A percentile compares a stretch with the other conserved stretches of the same genome.
Evolutionary conservation across 1,140 invertebrate genomes (phyloP).

Genomic region (Neotoxoptera formosana): DNA sequence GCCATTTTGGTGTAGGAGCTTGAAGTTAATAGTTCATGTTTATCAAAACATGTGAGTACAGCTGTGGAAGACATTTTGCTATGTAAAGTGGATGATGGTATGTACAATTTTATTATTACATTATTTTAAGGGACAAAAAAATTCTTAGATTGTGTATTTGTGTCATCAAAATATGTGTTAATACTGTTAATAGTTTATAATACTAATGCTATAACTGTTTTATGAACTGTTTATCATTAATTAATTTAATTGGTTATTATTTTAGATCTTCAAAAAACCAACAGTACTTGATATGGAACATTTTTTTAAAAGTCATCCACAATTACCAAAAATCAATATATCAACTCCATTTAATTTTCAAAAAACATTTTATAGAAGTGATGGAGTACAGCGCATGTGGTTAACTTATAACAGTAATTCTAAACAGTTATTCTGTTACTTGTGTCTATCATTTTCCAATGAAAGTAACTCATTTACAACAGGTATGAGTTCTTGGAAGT

Average conservation of each 20-base stretch:
- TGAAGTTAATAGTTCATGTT: too few relatives aligned
- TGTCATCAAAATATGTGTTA: too few relatives aligned
- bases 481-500: neutral
- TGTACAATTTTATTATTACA: too few relatives aligned
- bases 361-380: neutral
- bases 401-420: neutral
- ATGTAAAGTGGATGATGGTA: too few relatives aligned
- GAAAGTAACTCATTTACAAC: neutral
- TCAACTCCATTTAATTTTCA: slow-evolving; percentile 8
- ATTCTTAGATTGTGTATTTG: too few relatives aligned
- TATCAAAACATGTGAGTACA: too few relatives aligned
- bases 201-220: too few relatives aligned
- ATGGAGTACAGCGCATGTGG: slow-evolving; percentile 1
- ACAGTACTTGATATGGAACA: neutral
- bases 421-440: neutral
- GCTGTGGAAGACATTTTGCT: too few relatives aligned
- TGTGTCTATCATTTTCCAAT: neutral
- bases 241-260: neutral
- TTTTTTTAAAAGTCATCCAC: neutral
- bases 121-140: too few relatives aligned
- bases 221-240: neutral
- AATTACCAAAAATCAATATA: neutral
- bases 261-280: slow-evolving; percentile 5
- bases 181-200: too few relatives aligned
- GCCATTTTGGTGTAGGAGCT: too few relatives aligned